These are phyloP conservation scores for Myotis myotis DNA, from an alignment of 2,797 vertebrate genomes.

Conservation along the genomic window DNA sequence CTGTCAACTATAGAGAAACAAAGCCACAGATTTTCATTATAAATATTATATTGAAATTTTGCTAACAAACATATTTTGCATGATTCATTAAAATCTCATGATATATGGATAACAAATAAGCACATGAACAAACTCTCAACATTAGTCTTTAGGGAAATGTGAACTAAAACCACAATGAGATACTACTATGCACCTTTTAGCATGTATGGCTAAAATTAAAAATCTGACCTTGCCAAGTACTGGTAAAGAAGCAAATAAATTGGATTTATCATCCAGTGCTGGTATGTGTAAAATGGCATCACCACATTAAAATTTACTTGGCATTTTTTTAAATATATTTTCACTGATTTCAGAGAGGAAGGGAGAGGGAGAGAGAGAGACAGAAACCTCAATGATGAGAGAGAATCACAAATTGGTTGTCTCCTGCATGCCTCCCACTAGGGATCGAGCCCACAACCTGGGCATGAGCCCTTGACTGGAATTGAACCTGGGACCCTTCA, in stretches of 20 bases:
- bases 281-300: not conserved
- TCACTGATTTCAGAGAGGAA: no score
- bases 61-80: not conserved
- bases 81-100: not conserved
- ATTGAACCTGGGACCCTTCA: no score
- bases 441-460: no score
- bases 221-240: conserved; percentile 31
- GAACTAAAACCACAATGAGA: not conserved
- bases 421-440: no score
- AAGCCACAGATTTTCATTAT: not conserved
- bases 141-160: not conserved
- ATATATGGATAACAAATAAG: not conserved
- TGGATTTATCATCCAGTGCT: not conserved
- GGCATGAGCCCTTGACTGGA: no score
- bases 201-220: not conserved
- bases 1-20: not conserved
- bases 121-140: not conserved
- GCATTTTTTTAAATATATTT: no score
- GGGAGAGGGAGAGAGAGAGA: no score
- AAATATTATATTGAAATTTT: not conserved
- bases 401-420: no score
- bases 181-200: not conserved
- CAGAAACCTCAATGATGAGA: no score
- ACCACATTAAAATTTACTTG: not conserved
- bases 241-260: not conserved